Evolutionary conservation across 2,888 invertebrate species (phyloP).

Genomic region (Spatulosminthurus flaviceps): DNA sequence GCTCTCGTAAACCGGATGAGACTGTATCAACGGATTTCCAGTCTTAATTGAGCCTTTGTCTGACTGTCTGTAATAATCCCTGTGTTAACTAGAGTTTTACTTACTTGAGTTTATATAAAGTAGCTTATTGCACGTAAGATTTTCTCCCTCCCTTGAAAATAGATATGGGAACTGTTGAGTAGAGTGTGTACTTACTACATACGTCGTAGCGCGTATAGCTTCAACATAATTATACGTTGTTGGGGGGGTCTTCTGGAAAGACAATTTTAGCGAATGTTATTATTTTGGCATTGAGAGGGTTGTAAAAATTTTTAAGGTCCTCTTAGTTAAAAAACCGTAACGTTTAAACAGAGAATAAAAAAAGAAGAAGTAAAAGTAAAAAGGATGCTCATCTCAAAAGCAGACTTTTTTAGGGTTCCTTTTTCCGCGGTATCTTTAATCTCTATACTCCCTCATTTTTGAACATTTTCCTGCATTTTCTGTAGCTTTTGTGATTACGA

Average conservation of each 20-base stretch:
- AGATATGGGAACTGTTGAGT: too few species aligned
- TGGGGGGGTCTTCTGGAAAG: background rate
- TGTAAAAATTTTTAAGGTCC: constrained; percentile 26
- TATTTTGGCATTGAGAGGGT: constrained; percentile 44
- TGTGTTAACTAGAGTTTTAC: background rate
- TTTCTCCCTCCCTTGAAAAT: too few species aligned
- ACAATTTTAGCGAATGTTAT: constrained; percentile 28
- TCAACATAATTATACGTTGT: too few species aligned
- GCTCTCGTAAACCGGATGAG: constrained; percentile 30
- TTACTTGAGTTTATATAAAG: background rate
- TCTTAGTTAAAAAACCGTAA: constrained; percentile 43
- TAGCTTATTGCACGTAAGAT: too few species aligned
- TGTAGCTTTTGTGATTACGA: background rate
- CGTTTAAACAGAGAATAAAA: constrained; percentile 26
- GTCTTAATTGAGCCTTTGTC: background rate
- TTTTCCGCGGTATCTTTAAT: constrained; percentile 33
- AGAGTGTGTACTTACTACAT: too few species aligned
- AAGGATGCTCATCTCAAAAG: background rate
- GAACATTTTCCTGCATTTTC: background rate
- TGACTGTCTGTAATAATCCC: background rate
- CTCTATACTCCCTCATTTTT: background rate
- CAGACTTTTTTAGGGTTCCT: background rate
- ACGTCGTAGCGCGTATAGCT: too few species aligned
- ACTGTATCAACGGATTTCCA: constrained; percentile 2
- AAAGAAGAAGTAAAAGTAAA: constrained; percentile 24